Evolutionary conservation across 2,888 invertebrate species (phyloP).

Genomic region (Nysson spinosus): DNA sequence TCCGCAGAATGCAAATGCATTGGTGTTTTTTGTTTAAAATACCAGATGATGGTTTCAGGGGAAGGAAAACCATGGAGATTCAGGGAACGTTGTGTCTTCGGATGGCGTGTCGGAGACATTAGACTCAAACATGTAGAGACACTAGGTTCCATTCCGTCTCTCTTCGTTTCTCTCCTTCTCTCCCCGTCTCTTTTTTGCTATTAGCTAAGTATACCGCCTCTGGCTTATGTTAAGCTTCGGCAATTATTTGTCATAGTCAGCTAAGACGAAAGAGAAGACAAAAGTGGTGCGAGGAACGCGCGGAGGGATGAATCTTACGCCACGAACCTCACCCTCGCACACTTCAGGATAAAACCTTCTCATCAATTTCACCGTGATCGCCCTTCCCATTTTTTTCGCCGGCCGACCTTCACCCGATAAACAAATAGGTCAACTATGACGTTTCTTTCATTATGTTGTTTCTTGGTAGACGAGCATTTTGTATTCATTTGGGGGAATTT

Average conservation of each 20-base stretch:
- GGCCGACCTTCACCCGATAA: constrained; percentile 13
- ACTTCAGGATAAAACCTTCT: constrained; percentile 39
- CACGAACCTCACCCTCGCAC: background rate
- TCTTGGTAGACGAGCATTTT: background rate
- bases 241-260: constrained; percentile 74
- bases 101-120: background rate
- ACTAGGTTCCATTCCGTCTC: constrained; percentile 7
- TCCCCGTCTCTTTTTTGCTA: constrained; percentile 65
- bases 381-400: constrained; percentile 10
- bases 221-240: constrained; percentile 74
- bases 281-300: constrained; percentile 24
- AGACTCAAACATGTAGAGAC: constrained; percentile 11
- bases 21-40: constrained; percentile 1
- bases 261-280: constrained; percentile 57
- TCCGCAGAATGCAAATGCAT: constrained; percentile 3
- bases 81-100: background rate
- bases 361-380: constrained; percentile 51
- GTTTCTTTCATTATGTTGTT: background rate
- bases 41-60: constrained; percentile 10
- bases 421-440: constrained; percentile 1
- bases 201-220: constrained; percentile 74
- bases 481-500: background rate
- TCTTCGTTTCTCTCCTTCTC: constrained; percentile 6
- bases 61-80: constrained; percentile 1
- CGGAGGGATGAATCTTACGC: background rate